Evolutionary conservation across 1,140 invertebrate genomes (phyloP), one percentile per base, ranked within the genome.

Genomic region (Heterodera carotae): DNA sequence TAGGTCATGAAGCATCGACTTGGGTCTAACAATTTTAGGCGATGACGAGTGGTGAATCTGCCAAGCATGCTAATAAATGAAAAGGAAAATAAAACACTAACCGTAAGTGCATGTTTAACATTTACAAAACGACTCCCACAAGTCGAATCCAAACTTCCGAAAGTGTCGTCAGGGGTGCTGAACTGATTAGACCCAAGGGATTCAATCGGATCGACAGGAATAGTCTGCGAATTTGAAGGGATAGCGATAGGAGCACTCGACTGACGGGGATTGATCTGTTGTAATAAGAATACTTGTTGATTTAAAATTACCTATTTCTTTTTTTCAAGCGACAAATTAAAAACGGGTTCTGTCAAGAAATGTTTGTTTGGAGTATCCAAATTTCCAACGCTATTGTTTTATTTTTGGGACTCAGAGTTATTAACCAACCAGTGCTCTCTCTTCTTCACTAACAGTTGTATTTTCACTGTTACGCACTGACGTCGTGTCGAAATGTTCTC

Each of bases 111-210:
- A 5, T 43, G 59, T 36, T 59, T 60, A 25, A 33, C 69, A 39
- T 64, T 33, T 36, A n/a, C 56, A 43, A 64, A 74, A 25, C 39
- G 64, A 74, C n/a, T 27, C n/a, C 33, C 72, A 34, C 64, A 56
- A 25, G 43, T 77, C n/a, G 48, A 67, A 1, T 69, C 69, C 68
- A 77, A 77, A 59, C 66, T 79, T 18, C 75, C 66, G 48, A 76
- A 79, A 48, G 70, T 73, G 33, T 79, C 78, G 53, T 79, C 78
- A 6, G 78, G 78, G 31, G 78, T 79, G 56, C 78, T 72, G 53
- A 79, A 79, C 34, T 79, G 67, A 25, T 71, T 79, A 5, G 78
- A 79, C 10, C 67, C 34, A 34, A 60, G 48, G 34, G 78, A 79
- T 27, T 69, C 66, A 3, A 69, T 66, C 27, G 34, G 39, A 33